A percentile compares a stretch with the other conserved stretches of the same genome.
Conservation (phyloP, 2,888 invertebrate genomes). For the Amblyjoppa fuscipennis region DNA sequence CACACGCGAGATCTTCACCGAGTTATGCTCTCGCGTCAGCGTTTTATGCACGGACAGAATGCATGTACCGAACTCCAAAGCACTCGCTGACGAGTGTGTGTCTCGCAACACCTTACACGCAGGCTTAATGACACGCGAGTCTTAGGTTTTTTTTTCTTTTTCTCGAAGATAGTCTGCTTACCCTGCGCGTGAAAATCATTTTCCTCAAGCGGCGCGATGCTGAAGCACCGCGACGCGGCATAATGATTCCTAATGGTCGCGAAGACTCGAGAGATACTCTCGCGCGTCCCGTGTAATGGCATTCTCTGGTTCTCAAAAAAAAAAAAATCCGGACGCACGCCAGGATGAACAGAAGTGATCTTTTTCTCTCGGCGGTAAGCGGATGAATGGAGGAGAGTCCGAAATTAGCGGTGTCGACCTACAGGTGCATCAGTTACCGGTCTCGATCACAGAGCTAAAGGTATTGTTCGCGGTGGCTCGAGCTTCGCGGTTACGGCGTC, state of each 20-base stretch:
- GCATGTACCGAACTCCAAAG: slow-evolving; percentile 18
- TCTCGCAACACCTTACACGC: slow-evolving; percentile 40
- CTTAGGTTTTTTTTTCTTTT: slow-evolving; percentile 37
- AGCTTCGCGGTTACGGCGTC: slow-evolving; percentile 50
- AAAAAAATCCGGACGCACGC: slow-evolving; percentile 65
- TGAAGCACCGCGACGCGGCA: slow-evolving; percentile 18
- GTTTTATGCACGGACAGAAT: slow-evolving; percentile 2
- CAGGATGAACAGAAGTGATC: slow-evolving; percentile 46
- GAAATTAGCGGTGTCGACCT: slow-evolving; percentile 72
- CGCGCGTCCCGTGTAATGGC: background rate
- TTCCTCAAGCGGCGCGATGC: slow-evolving; percentile 46
- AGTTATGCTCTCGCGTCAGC: slow-evolving; percentile 22
- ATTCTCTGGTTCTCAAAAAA: slow-evolving; percentile 17
- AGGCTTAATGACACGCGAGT: slow-evolving; percentile 64
- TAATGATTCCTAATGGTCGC: slow-evolving; percentile 41
- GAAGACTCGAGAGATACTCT: slow-evolving; percentile 27
- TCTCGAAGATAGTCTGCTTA: slow-evolving; percentile 24
- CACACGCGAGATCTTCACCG: slow-evolving; percentile 52
- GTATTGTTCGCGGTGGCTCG: slow-evolving; percentile 68
- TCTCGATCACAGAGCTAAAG: slow-evolving; percentile 60
- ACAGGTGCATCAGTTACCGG: slow-evolving; percentile 76
- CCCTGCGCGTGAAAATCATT: slow-evolving; percentile 60
- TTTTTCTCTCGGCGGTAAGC: slow-evolving; percentile 24
- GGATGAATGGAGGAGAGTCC: slow-evolving; percentile 64
- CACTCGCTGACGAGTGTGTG: slow-evolving; percentile 39